Base-by-base conservation (phyloP, 2,113 vertebrate species). In the Vireo altiloquus region DNA sequence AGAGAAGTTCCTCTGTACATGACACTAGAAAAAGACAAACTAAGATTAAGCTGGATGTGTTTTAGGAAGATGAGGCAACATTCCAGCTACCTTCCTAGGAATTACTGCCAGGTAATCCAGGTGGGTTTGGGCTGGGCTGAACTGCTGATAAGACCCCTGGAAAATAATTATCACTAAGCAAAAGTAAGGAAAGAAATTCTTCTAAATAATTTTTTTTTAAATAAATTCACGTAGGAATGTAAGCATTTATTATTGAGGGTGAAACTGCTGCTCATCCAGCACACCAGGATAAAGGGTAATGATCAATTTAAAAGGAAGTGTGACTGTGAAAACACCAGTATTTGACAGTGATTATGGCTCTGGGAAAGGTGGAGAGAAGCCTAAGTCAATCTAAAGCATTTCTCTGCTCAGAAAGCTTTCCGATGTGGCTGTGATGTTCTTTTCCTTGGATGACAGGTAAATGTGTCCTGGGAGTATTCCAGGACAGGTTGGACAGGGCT, bases 401-500 rank as follows among this genome's bases (percentile, higher is more conserved):
- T 57, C 18, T 56, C 16, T 33, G 12, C n/a, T 77, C 17, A 72
- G 59, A 49, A 87, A 87, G 12, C 7, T 46, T 91, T n/a, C 37
- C 59, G n/a, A 12, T 13, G 13, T 40, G 5, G 12, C 33, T 78
- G 7, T 44, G 25, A 46, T 60, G 8, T 46, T 52, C 22, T 50
- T 66, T 15, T 66, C 37, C 21, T 49, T 60, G 30, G 15, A 46
- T 37, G 30, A n/a, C 15, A 76, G 13, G 53, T 28, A 69, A 60
- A 39, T 3, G 3, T 23, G 15, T 28, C 23, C 47, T 69, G 54
- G 39, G 5, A 69, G 4, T 6, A 5, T 1, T 1, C 39, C 3
- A 39, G 28, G 23, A 8, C 39, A 53, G 53, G 53, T 0, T 77
- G 54, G 46, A 42, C 0, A 1, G 13, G 31, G 16, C 20, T 82